Evolutionary conservation across 2,113 vertebrate species (phyloP).

Genomic region (Apodemus speciosus): DNA sequence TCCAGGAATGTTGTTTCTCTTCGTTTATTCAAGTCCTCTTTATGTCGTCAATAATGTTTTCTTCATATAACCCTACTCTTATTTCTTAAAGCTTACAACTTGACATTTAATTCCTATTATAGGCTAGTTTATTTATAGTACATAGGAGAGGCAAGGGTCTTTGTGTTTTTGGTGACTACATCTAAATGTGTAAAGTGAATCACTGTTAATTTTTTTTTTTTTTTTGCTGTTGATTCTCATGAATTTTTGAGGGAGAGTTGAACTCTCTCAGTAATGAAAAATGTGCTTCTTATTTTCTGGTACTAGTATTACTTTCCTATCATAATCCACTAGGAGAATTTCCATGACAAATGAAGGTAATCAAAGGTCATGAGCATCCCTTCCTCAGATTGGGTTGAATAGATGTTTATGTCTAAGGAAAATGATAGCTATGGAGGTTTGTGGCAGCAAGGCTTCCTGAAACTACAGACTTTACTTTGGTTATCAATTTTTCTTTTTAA

Average conservation of each 20-base stretch:
- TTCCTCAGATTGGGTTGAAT: neutral
- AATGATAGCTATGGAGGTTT: neutral
- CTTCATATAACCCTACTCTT: neutral
- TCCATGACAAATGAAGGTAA: neutral
- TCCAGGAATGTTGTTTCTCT: neutral
- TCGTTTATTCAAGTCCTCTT: neutral
- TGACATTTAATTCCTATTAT: neutral
- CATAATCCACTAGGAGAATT: neutral
- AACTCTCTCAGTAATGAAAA: neutral
- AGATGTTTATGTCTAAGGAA: neutral
- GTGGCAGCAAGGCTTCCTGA: neutral
- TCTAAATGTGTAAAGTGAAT: slow-evolving; percentile 5
- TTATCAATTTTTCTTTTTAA: slow-evolving; percentile 38
- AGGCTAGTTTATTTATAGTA: neutral
- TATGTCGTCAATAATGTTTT: neutral
- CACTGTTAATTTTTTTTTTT: neutral
- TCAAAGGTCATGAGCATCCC: neutral
- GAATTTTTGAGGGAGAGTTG: neutral
- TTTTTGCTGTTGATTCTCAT: slow-evolving; percentile 12
- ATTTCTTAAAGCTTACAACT: neutral
- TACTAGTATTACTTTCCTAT: neutral
- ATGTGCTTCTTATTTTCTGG: neutral
- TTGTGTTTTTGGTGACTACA: neutral
- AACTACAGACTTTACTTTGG: neutral
- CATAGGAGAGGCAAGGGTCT: neutral